Evolutionary conservation across 1,140 invertebrate species (phyloP).

Genomic region (Lepidostoma basale): DNA sequence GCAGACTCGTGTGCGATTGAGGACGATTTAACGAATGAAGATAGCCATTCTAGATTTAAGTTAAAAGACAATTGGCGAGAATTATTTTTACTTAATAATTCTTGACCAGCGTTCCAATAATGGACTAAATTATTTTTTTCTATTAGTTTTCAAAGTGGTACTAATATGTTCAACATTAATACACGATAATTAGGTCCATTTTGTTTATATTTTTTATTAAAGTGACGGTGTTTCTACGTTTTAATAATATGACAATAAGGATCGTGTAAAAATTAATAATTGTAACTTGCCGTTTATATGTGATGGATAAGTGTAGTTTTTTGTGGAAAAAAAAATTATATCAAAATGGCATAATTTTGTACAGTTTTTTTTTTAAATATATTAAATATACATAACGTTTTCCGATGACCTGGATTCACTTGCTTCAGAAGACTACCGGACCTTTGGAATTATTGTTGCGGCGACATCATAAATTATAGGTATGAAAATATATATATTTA

Average conservation of each 20-base stretch:
- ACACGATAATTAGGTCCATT: not conserved
- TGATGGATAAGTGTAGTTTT: slow-evolving; percentile 3
- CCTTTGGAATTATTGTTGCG: no score
- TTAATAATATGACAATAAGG: slow-evolving; percentile 12
- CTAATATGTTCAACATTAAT: not conserved
- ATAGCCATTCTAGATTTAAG: slow-evolving; percentile 4
- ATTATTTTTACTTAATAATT: not conserved
- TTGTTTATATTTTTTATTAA: not conserved
- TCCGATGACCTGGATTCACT: no score
- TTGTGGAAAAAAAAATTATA: slow-evolving; percentile 5
- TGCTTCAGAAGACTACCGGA: no score
- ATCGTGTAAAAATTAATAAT: slow-evolving; percentile 13
- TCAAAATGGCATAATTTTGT: no score
- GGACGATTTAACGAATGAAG: slow-evolving; percentile 4
- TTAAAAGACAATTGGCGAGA: slow-evolving; percentile 8
- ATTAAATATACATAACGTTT: no score
- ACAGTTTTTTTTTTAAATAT: no score
- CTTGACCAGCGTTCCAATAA: not conserved
- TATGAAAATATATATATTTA: no score
- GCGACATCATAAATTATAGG: no score
- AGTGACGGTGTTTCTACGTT: not conserved
- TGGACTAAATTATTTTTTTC: not conserved
- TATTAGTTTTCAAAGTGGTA: not conserved
- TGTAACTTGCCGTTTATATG: slow-evolving; percentile 12
- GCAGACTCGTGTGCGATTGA: not conserved